Conservation (phyloP, 2,888 invertebrate species). For the Bimastos eiseni region DNA sequence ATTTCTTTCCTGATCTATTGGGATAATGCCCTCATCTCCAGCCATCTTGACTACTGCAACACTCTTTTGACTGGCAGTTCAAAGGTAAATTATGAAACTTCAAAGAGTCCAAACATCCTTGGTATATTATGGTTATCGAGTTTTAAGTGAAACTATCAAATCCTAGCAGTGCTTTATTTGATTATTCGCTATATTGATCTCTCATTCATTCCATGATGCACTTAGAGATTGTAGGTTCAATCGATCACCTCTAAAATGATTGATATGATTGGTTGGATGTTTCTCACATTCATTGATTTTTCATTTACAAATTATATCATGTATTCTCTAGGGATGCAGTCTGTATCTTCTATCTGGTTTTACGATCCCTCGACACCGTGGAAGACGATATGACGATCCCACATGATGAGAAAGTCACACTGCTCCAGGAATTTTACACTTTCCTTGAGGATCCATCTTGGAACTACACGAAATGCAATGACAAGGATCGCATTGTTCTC, state of each 20-base stretch:
- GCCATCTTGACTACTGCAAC: too few species aligned
- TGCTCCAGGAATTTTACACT: constrained; percentile 51
- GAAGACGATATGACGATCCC: constrained; percentile 57
- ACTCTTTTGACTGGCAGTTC: too few species aligned
- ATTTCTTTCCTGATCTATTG: too few species aligned
- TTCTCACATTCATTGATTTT: not conserved
- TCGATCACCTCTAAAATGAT: not conserved
- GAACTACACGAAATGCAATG: constrained; percentile 50
- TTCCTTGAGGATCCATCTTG: constrained; percentile 50
- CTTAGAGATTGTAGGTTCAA: not conserved
- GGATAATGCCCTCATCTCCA: too few species aligned
- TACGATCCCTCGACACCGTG: constrained; percentile 56
- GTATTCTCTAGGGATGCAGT: constrained; percentile 50
- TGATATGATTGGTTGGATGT: not conserved
- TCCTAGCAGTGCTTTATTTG: too few species aligned
- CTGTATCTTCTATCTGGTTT: constrained; percentile 57
- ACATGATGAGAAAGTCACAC: constrained; percentile 47
- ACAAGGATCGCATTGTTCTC: constrained; percentile 53
- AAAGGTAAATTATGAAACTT: too few species aligned
- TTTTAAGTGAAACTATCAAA: too few species aligned
- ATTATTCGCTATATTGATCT: not conserved
- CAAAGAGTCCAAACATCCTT: too few species aligned
- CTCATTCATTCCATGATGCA: not conserved
- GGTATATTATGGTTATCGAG: too few species aligned
- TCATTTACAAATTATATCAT: not conserved